Base-by-base conservation (phyloP, 2,888 invertebrate species). In the Phragmatobia fuliginosa region DNA sequence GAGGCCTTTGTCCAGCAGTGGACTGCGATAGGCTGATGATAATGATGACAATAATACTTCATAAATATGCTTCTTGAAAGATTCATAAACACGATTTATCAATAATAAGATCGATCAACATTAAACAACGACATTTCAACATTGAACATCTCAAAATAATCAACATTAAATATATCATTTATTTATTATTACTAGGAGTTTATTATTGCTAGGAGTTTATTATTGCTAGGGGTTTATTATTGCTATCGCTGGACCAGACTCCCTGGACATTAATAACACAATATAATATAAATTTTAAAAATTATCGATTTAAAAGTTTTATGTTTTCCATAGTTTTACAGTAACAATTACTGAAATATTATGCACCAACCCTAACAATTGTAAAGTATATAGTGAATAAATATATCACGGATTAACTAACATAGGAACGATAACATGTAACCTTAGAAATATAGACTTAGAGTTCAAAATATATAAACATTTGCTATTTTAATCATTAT, bases 341-440 rank as follows among this genome's bases (percentile, higher is more conserved):
- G 11, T 52, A 21, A 45, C 2, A 2, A 10, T 36, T 33, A 5
- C 21, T 33, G 14, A 11, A 70, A 75, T 52, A 72, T 49, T 65
- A 68, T 71, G 64, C 10, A 56, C 32, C 72, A 76, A 78, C 70
- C 72, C 10, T 59, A 75, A 60, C 58, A 75, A 58, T 32, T 32
- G 49, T 33, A 28, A 63, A 63, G 56, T 63, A 64, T 45, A 71
- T 65, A 75, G 70, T 72, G 67, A 73, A 78, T 75, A 76, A 78
- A 75, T 74, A 80, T 76, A 81, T 74, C 80, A 80, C 65, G 78
- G 69, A 73, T 72, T 67, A 49, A 67, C 67, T 76, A 80, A 80
- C 59, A 75, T 77, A 82, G 82, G 81, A 82, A 81, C 81, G 73
- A 75, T 72, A 82, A 62, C 64, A 75, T 73, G 64, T 73, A n/a